A percentile compares a stretch with the other conserved stretches of the same genome.
phyloP scores from a whole-genome alignment of 2,888 invertebrate species.

The Brachyopa scutellaris region DNA sequence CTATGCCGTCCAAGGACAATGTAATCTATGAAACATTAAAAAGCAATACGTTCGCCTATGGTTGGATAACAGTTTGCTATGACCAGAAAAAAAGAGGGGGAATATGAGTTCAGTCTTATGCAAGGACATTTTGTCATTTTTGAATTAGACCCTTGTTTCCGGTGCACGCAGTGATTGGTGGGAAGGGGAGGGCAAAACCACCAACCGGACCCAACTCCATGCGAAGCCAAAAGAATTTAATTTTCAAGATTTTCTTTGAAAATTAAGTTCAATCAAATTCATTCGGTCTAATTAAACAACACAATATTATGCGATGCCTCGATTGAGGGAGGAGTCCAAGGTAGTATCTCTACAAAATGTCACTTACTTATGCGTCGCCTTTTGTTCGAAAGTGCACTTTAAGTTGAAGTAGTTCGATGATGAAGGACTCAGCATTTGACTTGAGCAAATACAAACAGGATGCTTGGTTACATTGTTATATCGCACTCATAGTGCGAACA shows the following conservation, averaged over 20 bases:
- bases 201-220: conserved; percentile 36
- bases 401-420: conserved; percentile 66
- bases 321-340: conserved; percentile 12
- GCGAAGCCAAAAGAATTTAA: conserved; percentile 55
- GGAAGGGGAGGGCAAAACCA: conserved; percentile 26
- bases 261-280: conserved; percentile 54
- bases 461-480: conserved; percentile 42
- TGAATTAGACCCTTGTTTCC: conserved; percentile 50
- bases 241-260: conserved; percentile 64
- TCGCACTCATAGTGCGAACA: conserved; percentile 65
- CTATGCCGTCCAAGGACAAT: conserved; percentile 67
- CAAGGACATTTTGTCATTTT: conserved; percentile 68
- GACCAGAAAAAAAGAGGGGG: not conserved
- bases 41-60: conserved; percentile 71
- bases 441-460: conserved; percentile 60
- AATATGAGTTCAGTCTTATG: conserved; percentile 38
- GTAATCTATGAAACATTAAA: conserved; percentile 72
- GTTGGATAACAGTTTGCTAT: conserved; percentile 51
- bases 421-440: conserved; percentile 60
- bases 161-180: conserved; percentile 29
- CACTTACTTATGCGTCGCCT: conserved; percentile 26
- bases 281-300: conserved; percentile 62
- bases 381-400: conserved; percentile 65
- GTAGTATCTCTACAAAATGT: conserved; percentile 27
- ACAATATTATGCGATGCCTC: conserved; percentile 57